phyloP scores from a whole-genome alignment of 2,113 vertebrate genomes.

The Oncorhynchus masou region DNA sequence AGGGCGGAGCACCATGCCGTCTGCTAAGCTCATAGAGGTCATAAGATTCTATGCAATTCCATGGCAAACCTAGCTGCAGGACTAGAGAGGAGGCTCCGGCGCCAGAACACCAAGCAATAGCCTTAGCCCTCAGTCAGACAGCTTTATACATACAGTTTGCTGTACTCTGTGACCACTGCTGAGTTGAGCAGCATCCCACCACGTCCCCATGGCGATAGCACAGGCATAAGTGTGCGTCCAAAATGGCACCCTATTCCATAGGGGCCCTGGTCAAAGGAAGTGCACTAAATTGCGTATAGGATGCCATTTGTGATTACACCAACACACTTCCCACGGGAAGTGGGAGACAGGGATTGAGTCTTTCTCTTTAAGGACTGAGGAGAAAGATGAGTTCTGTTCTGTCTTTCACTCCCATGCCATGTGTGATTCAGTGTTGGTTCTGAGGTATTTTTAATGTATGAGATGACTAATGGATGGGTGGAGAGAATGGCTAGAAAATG shows the following conservation, averaged over 20 bases:
- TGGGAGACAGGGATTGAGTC: constrained; percentile 40
- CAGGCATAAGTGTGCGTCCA: neutral
- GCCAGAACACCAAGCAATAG: constrained; percentile 30
- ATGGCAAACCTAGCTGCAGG: neutral
- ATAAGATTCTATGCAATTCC: no score
- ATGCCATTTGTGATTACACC: constrained; percentile 9
- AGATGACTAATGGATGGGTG: no score
- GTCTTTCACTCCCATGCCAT: neutral
- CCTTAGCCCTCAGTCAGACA: neutral
- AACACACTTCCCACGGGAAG: constrained; percentile 33
- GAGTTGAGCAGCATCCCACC: constrained; percentile 46
- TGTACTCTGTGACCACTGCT: no score
- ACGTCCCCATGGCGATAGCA: constrained; percentile 37
- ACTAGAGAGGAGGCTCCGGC: constrained; percentile 14
- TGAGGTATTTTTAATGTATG: neutral
- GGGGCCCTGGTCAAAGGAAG: neutral
- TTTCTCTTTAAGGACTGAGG: constrained; percentile 36
- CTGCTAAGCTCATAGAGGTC: neutral
- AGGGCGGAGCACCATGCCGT: neutral
- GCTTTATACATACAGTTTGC: no score
- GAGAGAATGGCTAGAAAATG: no score
- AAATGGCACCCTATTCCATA: no score
- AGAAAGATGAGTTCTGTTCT: constrained; percentile 28
- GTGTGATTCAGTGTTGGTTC: constrained; percentile 25
- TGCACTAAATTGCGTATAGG: no score